phyloP scores from a whole-genome alignment of 1,140 invertebrate species.

The Ooceraea biroi region DNA sequence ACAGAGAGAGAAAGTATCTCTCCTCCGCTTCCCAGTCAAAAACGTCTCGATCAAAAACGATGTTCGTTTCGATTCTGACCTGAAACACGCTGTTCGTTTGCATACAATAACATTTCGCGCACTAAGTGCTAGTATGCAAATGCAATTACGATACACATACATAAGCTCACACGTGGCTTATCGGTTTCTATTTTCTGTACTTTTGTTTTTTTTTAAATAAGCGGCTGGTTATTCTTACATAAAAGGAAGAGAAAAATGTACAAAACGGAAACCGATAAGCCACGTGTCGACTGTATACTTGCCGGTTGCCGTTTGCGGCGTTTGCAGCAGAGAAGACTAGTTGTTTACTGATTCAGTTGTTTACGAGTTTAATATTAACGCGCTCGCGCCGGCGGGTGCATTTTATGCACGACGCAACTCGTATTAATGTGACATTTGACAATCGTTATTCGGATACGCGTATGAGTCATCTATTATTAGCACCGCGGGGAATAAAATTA shows the following conservation, averaged over 20 bases:
- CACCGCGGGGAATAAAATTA: background rate
- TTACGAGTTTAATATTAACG: constrained; percentile 17
- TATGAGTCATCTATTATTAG: constrained; percentile 35
- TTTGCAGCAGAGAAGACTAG: constrained; percentile 1
- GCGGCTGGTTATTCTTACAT: too few relatives aligned
- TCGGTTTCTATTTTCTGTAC: too few relatives aligned
- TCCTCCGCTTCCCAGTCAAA: too few relatives aligned
- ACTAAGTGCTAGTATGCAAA: too few relatives aligned
- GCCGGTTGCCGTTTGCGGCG: background rate
- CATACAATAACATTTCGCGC: too few relatives aligned
- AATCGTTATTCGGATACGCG: constrained; percentile 6
- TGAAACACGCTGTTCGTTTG: too few relatives aligned
- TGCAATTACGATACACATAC: too few relatives aligned
- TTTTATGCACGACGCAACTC: constrained; percentile 10
- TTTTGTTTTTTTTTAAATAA: too few relatives aligned
- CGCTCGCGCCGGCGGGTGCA: background rate
- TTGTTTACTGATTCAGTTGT: background rate
- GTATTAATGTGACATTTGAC: constrained; percentile 36
- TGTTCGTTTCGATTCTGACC: too few relatives aligned
- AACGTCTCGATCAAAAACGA: too few relatives aligned
- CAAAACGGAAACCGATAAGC: background rate
- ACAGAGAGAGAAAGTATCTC: too few relatives aligned
- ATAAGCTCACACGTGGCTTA: too few relatives aligned
- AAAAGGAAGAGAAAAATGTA: background rate
- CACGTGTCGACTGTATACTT: background rate